Evolutionary conservation across 1,140 invertebrate species (phyloP).

Genomic region (Drosophila kikkawai): DNA sequence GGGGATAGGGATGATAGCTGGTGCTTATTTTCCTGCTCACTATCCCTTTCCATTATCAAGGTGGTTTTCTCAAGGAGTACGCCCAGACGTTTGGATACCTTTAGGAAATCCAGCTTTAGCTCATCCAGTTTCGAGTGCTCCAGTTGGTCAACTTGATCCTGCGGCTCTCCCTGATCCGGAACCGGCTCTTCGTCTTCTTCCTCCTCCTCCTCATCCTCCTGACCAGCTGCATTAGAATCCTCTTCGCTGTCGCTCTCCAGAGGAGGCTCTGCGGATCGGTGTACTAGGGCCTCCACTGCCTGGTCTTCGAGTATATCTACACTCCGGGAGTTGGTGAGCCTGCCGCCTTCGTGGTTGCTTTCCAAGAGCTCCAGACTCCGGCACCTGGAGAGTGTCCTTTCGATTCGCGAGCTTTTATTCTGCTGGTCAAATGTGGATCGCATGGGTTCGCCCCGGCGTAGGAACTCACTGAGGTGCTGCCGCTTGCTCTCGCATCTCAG

Average conservation of each 20-base stretch:
- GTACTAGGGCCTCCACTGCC: slow-evolving; percentile 62
- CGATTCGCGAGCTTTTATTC: slow-evolving; percentile 86
- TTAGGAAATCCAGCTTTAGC: slow-evolving; percentile 70
- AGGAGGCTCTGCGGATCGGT: slow-evolving; percentile 46
- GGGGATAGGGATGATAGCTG: slow-evolving; percentile 58
- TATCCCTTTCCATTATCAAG: slow-evolving; percentile 76
- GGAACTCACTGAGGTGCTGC: slow-evolving; percentile 88
- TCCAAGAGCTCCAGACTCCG: slow-evolving; percentile 88
- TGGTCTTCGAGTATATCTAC: slow-evolving; percentile 67
- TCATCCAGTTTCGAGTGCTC: slow-evolving; percentile 70
- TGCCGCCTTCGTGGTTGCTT: slow-evolving; percentile 77
- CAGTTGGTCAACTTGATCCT: slow-evolving; percentile 16
- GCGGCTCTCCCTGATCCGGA: not conserved
- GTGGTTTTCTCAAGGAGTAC: slow-evolving; percentile 76
- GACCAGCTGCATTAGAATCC: slow-evolving; percentile 30
- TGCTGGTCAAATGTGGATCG: slow-evolving; percentile 83
- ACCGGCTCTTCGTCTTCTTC: slow-evolving; percentile 23
- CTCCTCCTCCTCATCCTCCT: slow-evolving; percentile 1
- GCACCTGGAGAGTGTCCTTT: slow-evolving; percentile 88
- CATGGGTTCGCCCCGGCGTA: slow-evolving; percentile 57
- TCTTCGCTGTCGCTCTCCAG: slow-evolving; percentile 57
- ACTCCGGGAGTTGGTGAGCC: slow-evolving; percentile 81
- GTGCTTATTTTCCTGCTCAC: slow-evolving; percentile 60
- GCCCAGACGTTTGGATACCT: slow-evolving; percentile 74
- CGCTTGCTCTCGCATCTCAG: slow-evolving; percentile 88